Conservation (phyloP, 2,797 vertebrate genomes). For the Mycteria americana region DNA sequence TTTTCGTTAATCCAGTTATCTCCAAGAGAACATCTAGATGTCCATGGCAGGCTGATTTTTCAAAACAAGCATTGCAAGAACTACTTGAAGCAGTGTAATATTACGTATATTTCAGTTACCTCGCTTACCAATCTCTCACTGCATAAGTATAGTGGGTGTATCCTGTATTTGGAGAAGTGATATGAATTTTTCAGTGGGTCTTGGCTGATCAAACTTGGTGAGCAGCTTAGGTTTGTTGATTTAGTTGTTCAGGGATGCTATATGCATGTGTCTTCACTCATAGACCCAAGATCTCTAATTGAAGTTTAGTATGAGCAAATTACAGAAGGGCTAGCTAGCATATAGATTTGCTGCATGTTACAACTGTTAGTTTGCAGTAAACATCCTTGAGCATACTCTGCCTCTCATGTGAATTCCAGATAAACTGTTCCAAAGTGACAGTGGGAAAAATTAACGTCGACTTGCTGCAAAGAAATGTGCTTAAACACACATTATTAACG, state of each 20-base stretch:
- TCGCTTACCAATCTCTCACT: accelerated
- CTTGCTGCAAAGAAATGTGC: background rate
- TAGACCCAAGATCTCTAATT: background rate
- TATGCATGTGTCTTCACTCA: background rate
- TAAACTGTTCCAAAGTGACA: background rate
- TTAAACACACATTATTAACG: background rate
- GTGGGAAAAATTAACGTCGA: background rate
- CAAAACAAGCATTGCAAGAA: background rate
- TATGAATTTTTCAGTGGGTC: background rate
- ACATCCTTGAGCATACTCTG: background rate
- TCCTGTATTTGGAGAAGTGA: background rate
- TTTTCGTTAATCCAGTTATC: background rate
- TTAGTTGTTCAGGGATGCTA: background rate
- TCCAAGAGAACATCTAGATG: background rate
- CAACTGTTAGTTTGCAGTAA: background rate
- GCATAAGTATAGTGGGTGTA: accelerated
- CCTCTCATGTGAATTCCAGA: background rate
- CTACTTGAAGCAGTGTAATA: background rate
- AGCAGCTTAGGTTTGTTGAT: background rate
- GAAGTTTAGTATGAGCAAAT: background rate
- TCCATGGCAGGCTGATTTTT: background rate
- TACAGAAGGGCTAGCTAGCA: background rate
- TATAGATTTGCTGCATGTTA: background rate
- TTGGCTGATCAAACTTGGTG: background rate
- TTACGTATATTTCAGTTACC: background rate